Evolutionary conservation across 2,113 vertebrate species (phyloP), one percentile per base, ranked within the genome.

Genomic region (Syngnathoides biaculeatus): DNA sequence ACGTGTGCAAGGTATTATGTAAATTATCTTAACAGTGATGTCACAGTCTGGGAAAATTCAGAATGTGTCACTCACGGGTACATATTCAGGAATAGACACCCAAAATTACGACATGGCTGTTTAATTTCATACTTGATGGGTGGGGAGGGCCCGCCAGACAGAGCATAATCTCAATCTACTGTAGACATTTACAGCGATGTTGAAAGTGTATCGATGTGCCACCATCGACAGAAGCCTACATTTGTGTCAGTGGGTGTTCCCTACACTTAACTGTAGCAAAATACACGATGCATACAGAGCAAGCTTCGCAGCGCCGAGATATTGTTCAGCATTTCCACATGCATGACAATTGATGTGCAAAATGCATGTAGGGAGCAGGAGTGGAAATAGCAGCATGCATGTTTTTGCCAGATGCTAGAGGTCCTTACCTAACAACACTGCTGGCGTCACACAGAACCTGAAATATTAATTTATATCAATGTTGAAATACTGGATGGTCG

Each of bases 241-340:
- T 68, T 64, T n/a, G 10, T 75, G 73, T 69, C 53, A 69, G 0
- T 50, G 12, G 55, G 62, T 20, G 13, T 26, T 35, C 45, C 64
- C 43, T 57, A 78, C 74, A 64, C 56, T 68, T 72, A 82, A 79
- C 63, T 26, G 9, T 73, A 73, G 83, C 22, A 79, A 79, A 82
- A 75, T 13, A 77, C 48, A 7, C 5, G 5, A 70, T 86, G 42
- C 85, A 81, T 84, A 66, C 68, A 75, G 65, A 83, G 77, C 66
- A 13, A 69, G 55, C 50, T 48, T 57, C 53, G n/a, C 62, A 38
- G 14, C 42, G 3, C 42, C 14, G 24, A 62, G 45, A 68, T 72
- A 72, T 77, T 57, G 26, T 73, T 68, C 59, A 67, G 35, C 75
- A 55, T 78, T 72, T 84, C 70, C 75, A 74, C 58, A 64, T 79